Conservation (phyloP, 2,797 vertebrate genomes). For the Emys orbicularis region DNA sequence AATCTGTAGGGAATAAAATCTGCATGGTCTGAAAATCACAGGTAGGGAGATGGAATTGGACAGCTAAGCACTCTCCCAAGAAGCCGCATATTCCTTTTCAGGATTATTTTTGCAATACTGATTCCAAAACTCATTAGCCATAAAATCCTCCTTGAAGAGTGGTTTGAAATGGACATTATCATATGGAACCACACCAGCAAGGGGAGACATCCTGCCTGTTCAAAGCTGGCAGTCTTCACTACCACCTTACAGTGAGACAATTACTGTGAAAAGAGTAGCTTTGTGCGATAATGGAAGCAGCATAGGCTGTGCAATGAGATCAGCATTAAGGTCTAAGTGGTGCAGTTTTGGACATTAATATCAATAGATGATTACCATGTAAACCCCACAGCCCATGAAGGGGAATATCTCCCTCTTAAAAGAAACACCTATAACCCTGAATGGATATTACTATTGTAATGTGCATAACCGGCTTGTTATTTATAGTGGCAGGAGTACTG, state of each 20-base stretch:
- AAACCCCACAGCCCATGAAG: neutral
- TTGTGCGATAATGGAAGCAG: neutral
- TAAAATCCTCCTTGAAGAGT: neutral
- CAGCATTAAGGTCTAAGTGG: neutral
- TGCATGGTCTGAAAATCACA: neutral
- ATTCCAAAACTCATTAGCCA: neutral
- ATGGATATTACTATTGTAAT: constrained; percentile 48
- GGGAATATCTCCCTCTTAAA: neutral
- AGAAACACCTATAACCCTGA: neutral
- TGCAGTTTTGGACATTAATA: neutral
- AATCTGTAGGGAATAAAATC: neutral
- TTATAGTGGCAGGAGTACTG: constrained; percentile 16
- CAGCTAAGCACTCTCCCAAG: neutral
- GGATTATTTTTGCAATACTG: neutral
- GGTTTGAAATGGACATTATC: neutral
- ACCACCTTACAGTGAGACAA: neutral
- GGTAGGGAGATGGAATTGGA: neutral
- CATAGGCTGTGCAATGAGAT: neutral
- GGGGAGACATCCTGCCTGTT: neutral
- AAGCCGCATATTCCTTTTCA: neutral
- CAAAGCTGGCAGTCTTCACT: neutral
- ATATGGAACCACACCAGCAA: neutral
- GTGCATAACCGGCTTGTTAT: neutral
- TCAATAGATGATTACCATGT: neutral
- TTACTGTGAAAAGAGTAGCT: neutral